Conservation (phyloP, 2,888 invertebrate species). For the Pilophorus perplexus region DNA sequence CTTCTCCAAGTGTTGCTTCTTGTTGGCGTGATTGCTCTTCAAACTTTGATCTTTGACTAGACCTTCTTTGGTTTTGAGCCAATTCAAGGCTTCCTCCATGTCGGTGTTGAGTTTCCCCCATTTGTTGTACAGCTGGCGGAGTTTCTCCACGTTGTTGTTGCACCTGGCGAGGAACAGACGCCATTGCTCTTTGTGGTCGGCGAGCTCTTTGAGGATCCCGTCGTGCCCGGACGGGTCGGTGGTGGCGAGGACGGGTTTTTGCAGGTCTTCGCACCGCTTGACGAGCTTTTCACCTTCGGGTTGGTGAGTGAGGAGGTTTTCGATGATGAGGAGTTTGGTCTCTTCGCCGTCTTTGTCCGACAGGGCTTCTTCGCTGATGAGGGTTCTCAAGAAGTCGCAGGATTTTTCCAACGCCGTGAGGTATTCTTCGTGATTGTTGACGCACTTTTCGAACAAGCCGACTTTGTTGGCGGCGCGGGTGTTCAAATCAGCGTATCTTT, state of each 20-base stretch:
- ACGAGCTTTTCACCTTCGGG: conserved; percentile 71
- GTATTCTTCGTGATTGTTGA: conserved; percentile 77
- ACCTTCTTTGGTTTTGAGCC: conserved; percentile 82
- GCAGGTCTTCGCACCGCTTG: conserved; percentile 65
- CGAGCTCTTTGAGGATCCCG: conserved; percentile 67
- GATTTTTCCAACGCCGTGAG: conserved; percentile 78
- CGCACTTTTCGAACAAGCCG: conserved; percentile 65
- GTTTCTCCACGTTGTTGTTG: conserved; percentile 66
- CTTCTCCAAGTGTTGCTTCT: conserved; percentile 73
- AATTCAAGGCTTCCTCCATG: conserved; percentile 73
- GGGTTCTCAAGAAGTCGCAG: conserved; percentile 75
- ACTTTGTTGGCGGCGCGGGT: conserved; percentile 68
- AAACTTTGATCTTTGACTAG: conserved; percentile 85
- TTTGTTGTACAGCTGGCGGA: conserved; percentile 72
- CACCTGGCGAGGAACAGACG: conserved; percentile 70
- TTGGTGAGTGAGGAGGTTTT: conserved; percentile 70
- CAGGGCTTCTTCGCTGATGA: conserved; percentile 74
- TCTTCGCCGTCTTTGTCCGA: conserved; percentile 77
- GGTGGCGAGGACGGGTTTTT: conserved; percentile 70
- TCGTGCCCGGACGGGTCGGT: conserved; percentile 77
- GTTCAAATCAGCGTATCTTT: conserved; percentile 67
- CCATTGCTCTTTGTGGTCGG: conserved; percentile 73
- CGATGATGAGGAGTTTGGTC: conserved; percentile 69
- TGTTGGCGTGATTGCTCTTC: conserved; percentile 79
- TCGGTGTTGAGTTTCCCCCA: conserved; percentile 79